Evolutionary conservation across 2,888 invertebrate species (phyloP).

Genomic region (Mythimna pallens): DNA sequence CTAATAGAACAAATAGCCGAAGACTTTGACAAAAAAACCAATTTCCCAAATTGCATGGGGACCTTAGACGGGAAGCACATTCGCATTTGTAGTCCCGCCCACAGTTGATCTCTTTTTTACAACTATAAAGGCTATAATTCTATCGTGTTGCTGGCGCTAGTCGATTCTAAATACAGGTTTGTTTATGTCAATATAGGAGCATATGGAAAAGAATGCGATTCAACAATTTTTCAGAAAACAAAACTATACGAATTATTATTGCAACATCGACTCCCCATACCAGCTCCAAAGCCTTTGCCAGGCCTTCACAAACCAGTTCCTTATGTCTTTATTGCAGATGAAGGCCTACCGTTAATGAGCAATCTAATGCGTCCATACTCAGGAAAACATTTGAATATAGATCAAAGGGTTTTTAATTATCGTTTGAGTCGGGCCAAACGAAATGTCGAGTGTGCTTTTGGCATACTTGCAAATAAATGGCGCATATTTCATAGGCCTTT

Average conservation of each 20-base stretch:
- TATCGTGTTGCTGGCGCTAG: neutral
- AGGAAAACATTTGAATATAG: neutral
- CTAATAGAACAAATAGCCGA: conserved; percentile 6
- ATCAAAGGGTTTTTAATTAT: conserved; percentile 3
- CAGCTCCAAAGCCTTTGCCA: neutral
- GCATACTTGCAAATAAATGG: conserved; percentile 8
- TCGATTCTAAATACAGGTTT: conserved; percentile 10
- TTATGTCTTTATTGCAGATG: conserved; percentile 1
- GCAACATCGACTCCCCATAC: neutral
- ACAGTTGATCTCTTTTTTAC: conserved; percentile 16
- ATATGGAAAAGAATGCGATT: conserved; percentile 11
- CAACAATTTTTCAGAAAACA: neutral
- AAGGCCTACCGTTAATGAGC: neutral
- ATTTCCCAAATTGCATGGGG: neutral
- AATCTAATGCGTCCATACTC: conserved; percentile 9
- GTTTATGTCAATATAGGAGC: conserved; percentile 14
- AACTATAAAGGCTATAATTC: conserved; percentile 11
- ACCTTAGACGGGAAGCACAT: conserved; percentile 13
- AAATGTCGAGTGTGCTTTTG: conserved; percentile 11
- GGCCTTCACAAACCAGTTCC: neutral
- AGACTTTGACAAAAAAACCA: conserved; percentile 18
- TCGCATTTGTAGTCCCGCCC: neutral
- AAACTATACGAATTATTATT: conserved; percentile 4
- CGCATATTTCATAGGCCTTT: neutral
- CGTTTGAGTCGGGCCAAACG: neutral